Evolutionary conservation across 2,113 vertebrate genomes (phyloP).

Genomic region (Ptyas mucosa): DNA sequence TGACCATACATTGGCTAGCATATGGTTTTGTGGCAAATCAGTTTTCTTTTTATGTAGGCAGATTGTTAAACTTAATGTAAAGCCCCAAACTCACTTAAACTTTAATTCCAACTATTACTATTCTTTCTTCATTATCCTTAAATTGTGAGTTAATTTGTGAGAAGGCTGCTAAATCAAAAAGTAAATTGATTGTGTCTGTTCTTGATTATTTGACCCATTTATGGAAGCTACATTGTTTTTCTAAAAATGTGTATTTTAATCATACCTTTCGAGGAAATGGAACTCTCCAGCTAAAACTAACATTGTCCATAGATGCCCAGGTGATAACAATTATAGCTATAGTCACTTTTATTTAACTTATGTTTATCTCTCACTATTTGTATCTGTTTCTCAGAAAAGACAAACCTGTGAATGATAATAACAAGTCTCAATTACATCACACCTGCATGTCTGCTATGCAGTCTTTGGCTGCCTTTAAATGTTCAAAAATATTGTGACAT

Average conservation of each 20-base stretch:
- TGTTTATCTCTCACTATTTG: not conserved
- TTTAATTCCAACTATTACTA: not conserved
- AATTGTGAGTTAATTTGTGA: not conserved
- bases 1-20: not conserved
- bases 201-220: not conserved
- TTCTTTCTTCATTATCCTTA: not conserved
- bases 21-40: not conserved
- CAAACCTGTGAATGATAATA: not conserved
- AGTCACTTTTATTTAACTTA: not conserved
- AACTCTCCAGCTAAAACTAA: not conserved
- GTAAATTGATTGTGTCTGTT: not conserved
- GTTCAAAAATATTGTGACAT: not conserved
- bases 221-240: not conserved
- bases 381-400: not conserved
- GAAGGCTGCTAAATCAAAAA: not conserved
- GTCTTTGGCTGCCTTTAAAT: not conserved
- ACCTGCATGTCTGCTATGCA: not conserved
- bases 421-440: not conserved
- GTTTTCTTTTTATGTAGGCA: not conserved
- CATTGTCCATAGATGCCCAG: not conserved
- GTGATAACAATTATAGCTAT: not conserved
- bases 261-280: not conserved
- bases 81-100: not conserved
- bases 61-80: not conserved
- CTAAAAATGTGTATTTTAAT: not conserved